Evolutionary conservation across 2,888 invertebrate genomes (phyloP).

Genomic region (Acrobasis consociella): DNA sequence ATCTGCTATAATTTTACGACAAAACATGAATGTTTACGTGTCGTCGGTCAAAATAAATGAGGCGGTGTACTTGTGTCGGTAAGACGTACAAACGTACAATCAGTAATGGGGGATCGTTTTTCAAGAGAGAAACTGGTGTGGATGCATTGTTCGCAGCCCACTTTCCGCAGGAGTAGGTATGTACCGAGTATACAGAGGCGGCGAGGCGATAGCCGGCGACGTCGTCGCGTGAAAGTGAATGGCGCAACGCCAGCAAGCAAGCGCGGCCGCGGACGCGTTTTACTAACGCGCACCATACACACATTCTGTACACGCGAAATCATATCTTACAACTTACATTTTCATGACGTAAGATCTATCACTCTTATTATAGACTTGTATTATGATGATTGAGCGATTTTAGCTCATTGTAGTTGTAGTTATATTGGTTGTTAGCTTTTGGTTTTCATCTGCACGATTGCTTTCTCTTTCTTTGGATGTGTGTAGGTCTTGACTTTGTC

Average conservation of each 20-base stretch:
- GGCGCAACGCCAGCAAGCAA: conserved; percentile 52
- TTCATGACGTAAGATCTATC: conserved; percentile 48
- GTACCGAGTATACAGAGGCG: conserved; percentile 31
- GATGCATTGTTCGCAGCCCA: conserved; percentile 75
- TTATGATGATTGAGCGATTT: conserved; percentile 43
- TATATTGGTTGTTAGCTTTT: conserved; percentile 22
- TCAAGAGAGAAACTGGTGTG: conserved; percentile 72
- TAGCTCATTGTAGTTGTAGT: conserved; percentile 22
- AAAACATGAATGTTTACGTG: no score
- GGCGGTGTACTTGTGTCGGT: conserved; percentile 40
- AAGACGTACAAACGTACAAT: conserved; percentile 48
- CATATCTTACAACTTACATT: conserved; percentile 35
- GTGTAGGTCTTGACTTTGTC: not conserved
- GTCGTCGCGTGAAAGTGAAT: conserved; percentile 76
- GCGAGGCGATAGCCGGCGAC: conserved; percentile 46
- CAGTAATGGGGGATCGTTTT: conserved; percentile 59
- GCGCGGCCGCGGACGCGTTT: conserved; percentile 37
- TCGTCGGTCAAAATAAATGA: conserved; percentile 12
- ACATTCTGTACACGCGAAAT: conserved; percentile 59
- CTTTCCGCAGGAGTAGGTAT: conserved; percentile 61
- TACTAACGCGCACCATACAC: conserved; percentile 6
- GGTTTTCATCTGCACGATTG: not conserved
- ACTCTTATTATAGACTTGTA: conserved; percentile 31
- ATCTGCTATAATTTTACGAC: no score
- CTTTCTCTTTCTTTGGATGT: conserved; percentile 13